Conservation (phyloP, 2,888 invertebrate species). For the Drosophila eohydei region DNA sequence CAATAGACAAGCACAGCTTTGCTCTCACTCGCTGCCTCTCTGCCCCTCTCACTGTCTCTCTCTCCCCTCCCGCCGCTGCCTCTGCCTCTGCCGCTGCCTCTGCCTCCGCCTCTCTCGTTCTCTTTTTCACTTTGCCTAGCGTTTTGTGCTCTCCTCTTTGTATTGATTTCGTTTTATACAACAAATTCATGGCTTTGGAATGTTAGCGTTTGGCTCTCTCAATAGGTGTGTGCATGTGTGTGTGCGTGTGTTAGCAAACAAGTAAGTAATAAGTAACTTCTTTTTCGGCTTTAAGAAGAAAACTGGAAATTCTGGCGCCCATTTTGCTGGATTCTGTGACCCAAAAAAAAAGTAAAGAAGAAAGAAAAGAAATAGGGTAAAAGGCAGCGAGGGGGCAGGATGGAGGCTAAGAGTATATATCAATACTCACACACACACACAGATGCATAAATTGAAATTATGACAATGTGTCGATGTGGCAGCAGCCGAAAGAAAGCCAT, state of each 20-base stretch:
- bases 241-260: conserved; percentile 42
- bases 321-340: conserved; percentile 60
- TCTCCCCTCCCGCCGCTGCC: neutral
- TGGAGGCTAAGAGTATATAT: neutral
- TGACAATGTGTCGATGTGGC: conserved; percentile 23
- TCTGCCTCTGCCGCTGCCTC: neutral
- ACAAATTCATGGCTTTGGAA: conserved; percentile 70
- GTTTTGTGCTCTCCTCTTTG: conserved; percentile 43
- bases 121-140: conserved; percentile 16
- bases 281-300: conserved; percentile 40
- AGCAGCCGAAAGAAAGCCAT: conserved; percentile 1
- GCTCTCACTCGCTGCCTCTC: neutral
- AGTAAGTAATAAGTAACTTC: conserved; percentile 62
- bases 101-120: conserved; percentile 1
- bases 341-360: conserved; percentile 57
- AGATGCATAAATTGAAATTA: conserved; percentile 19
- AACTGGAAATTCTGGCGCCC: conserved; percentile 72
- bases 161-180: conserved; percentile 74
- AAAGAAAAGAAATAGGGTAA: neutral
- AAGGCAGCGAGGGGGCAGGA: neutral
- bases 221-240: conserved; percentile 11
- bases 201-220: conserved; percentile 48
- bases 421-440: conserved; percentile 3
- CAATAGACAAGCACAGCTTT: conserved; percentile 48
- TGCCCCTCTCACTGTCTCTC: conserved; percentile 11